Base-by-base conservation (phyloP, 2,888 invertebrate species). In the Marronus borbonicus region DNA sequence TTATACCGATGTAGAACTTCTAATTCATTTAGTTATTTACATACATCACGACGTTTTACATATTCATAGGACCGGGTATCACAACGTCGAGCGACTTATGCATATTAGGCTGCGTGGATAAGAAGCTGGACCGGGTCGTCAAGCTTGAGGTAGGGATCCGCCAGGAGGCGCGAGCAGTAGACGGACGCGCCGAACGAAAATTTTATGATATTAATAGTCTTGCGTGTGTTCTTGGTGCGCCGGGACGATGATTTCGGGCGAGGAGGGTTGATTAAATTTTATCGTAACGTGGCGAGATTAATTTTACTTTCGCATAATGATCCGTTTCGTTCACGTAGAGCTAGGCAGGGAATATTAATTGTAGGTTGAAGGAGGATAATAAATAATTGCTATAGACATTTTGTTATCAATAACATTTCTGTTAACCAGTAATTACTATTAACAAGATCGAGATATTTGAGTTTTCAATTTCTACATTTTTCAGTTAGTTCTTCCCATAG, bases 1-100 rank as follows among this genome's bases (percentile, higher is more conserved):
- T 52, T n/a, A n/a, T 14, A 17, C 52, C 52, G 14, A 52, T 1
- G n/a, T n/a, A n/a, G 12, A 5, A 17, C n/a, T 17, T 52, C 17
- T 52, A 52, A 52, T 52, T 52, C 52, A 52, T n/a, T 52, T 52
- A 52, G 52, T 52, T 52, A 52, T 52, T 17, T 52, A 52, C n/a
- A 52, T 52, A 52, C 17, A 52, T 52, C 52, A 52, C 1, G 17
- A 17, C n/a, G 52, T 52, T 2, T 50, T 52, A 52, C 52, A 52
- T 52, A 52, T 52, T 52, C 52, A 52, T 52, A 14, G 52, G 1
- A 52, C 52, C 17, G 44, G 5, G 52, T 52, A 52, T 52, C 52
- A 52, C 52, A 14, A 17, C 44, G 44, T 8, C 44, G 44, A 44
- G 8, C n/a, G 17, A 17, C 52, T 52, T 52, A n/a, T 52, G n/a